Conservation (phyloP, 2,888 invertebrate species). For the Ephialtes manifestator region DNA sequence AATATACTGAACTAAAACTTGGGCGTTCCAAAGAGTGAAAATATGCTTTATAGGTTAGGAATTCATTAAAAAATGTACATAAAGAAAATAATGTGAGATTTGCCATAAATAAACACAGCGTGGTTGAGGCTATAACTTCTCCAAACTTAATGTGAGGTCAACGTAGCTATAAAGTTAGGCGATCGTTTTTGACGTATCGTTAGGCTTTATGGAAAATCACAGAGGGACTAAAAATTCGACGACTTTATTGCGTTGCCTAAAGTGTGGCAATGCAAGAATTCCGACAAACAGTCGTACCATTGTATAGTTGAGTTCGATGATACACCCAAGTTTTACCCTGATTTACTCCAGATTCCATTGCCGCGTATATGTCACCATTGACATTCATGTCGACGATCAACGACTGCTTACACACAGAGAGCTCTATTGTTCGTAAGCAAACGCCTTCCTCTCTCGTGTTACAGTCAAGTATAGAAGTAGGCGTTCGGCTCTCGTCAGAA, state of each 20-base stretch:
- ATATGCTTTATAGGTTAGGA: neutral
- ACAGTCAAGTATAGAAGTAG: conserved; percentile 12
- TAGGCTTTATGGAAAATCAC: neutral
- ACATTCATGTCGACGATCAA: conserved; percentile 17
- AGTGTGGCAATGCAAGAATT: neutral
- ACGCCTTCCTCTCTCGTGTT: conserved; percentile 34
- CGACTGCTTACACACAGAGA: conserved; percentile 14
- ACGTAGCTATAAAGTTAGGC: neutral
- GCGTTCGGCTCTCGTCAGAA: conserved; percentile 72
- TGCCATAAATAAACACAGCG: neutral
- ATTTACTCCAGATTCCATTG: conserved; percentile 36
- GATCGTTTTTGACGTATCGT: neutral
- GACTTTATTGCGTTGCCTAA: conserved; percentile 17
- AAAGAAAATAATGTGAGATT: neutral
- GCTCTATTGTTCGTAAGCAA: conserved; percentile 43
- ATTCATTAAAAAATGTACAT: neutral
- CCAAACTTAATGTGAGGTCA: neutral
- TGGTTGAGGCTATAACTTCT: neutral
- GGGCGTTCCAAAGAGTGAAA: neutral
- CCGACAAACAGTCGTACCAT: conserved; percentile 39
- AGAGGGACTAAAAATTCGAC: neutral
- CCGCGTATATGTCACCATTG: conserved; percentile 34
- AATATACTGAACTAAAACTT: neutral
- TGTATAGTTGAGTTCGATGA: conserved; percentile 43
- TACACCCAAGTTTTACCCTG: conserved; percentile 30